Evolutionary conservation across 30 jellyfish, hydroid and myxozoan species (phyloP).

Genomic region (Hydractinia symbiolongicarpus): DNA sequence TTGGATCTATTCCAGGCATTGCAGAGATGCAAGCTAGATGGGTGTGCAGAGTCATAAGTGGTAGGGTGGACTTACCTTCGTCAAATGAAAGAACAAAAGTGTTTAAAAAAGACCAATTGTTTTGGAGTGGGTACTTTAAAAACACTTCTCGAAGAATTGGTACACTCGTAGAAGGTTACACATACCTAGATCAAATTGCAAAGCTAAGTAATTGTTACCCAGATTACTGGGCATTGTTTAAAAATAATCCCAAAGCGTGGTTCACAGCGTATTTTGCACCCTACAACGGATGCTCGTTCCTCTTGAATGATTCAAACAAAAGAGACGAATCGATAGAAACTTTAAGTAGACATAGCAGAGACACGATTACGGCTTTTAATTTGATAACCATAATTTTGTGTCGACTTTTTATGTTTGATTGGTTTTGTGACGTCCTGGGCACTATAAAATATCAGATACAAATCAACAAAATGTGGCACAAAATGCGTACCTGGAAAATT

Average conservation of each 20-base stretch:
- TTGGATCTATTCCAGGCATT: conserved; percentile 85
- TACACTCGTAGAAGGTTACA: conserved; percentile 76
- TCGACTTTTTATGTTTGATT: conserved; percentile 67
- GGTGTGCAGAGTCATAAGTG: conserved; percentile 65
- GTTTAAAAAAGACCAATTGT: conserved; percentile 37
- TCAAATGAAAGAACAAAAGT: conserved; percentile 24
- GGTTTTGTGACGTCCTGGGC: conserved; percentile 73
- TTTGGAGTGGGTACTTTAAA: conserved; percentile 66
- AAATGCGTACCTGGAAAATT: conserved; percentile 28
- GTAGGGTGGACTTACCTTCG: conserved; percentile 31
- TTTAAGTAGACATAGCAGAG: conserved; percentile 40
- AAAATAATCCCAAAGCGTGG: conserved; percentile 50
- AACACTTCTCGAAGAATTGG: conserved; percentile 65
- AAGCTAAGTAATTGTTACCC: conserved; percentile 62
- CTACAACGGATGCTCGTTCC: conserved; percentile 62
- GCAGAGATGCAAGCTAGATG: conserved; percentile 83
- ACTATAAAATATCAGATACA: conserved; percentile 55
- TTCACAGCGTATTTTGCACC: conserved; percentile 79
- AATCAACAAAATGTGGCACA: conserved; percentile 36
- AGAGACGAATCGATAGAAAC: conserved; percentile 48
- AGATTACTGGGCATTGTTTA: conserved; percentile 63
- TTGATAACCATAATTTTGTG: conserved; percentile 45
- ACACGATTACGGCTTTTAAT: conserved; percentile 42
- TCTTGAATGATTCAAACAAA: conserved; percentile 57
- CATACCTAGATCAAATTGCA: conserved; percentile 65